Percentiles rank a stretch among this genome's conserved stretches.
Conservation (phyloP, 2,113 vertebrate genomes). For the Cricetomys ansorgei region DNA sequence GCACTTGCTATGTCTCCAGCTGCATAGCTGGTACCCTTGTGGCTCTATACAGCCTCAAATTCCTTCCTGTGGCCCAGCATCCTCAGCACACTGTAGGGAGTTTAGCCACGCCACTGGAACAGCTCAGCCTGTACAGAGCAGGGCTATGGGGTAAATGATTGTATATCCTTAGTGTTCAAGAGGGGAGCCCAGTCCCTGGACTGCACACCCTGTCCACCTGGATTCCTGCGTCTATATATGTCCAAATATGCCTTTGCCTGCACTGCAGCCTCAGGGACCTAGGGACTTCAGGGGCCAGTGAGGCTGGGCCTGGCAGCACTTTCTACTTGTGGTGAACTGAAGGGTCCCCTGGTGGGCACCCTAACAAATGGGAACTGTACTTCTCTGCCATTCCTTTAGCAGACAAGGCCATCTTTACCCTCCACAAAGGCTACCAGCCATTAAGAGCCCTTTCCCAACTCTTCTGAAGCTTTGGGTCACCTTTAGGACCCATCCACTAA, state of each 20-base stretch:
- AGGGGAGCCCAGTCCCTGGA: background rate
- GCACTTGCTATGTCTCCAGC: background rate
- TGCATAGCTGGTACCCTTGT: background rate
- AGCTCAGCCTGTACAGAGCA: background rate
- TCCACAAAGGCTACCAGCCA: background rate
- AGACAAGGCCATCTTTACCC: background rate
- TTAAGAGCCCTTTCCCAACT: background rate
- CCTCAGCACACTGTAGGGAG: fast-evolving
- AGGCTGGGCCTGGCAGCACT: background rate
- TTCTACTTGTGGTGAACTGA: fast-evolving
- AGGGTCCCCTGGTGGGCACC: background rate
- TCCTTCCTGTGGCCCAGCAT: too few species aligned
- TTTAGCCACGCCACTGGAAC: background rate
- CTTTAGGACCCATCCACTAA: background rate
- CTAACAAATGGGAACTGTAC: background rate
- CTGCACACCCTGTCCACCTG: fast-evolving
- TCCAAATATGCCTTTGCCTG: background rate
- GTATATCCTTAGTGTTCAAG: background rate
- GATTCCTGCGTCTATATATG: background rate
- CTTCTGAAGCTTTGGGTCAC: background rate
- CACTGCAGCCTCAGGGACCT: background rate
- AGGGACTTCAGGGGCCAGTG: background rate
- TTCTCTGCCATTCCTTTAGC: background rate
- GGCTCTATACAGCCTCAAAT: background rate
- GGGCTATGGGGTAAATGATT: too few species aligned